phyloP scores from a whole-genome alignment of 2,888 invertebrate species.

The Xylota segnis region DNA sequence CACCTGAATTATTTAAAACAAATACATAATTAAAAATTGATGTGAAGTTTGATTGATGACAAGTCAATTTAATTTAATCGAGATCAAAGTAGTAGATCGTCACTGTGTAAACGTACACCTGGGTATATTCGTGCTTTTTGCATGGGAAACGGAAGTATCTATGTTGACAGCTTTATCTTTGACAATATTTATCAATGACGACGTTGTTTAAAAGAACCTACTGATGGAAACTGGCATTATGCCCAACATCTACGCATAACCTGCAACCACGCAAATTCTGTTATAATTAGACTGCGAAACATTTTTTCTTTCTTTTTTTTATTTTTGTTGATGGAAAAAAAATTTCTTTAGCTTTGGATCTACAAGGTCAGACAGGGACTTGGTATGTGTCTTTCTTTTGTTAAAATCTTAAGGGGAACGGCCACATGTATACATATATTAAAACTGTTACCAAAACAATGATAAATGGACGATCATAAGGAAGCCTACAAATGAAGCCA shows the following conservation, averaged over 20 bases:
- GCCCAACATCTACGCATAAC: background rate
- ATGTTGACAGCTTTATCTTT: background rate
- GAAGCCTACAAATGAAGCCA: too few species aligned
- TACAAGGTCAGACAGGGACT: background rate
- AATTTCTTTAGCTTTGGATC: background rate
- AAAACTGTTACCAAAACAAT: too few species aligned
- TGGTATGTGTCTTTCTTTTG: too few species aligned
- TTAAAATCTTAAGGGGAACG: too few species aligned
- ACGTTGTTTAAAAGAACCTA: background rate
- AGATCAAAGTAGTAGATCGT: background rate
- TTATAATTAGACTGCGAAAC: background rate
- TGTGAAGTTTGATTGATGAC: background rate
- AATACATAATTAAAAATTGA: background rate
- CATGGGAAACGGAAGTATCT: background rate
- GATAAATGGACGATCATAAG: too few species aligned
- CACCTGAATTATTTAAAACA: background rate
- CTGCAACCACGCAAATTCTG: background rate
- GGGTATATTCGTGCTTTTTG: background rate
- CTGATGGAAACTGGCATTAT: background rate
- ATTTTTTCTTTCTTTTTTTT: background rate
- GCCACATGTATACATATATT: too few species aligned
- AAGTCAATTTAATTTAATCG: background rate
- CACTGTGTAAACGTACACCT: background rate
- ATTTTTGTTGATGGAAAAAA: background rate
- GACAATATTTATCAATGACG: background rate